Base-by-base conservation (phyloP, 2,797 vertebrate genomes). In the Tenualosa ilisha region DNA sequence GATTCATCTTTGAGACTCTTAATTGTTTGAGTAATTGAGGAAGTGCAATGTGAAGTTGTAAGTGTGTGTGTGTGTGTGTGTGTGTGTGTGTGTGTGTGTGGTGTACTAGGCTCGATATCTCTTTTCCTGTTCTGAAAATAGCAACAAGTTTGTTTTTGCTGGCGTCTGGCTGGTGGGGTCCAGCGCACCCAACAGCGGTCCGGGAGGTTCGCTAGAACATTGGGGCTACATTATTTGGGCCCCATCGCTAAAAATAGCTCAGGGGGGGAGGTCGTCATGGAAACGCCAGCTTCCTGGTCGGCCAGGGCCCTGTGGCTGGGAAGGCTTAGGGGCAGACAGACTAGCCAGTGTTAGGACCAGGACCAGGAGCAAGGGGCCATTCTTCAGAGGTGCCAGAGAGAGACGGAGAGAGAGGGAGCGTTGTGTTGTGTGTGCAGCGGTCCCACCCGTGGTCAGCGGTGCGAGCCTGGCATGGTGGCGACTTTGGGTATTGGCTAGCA, bases 161-260 rank as follows among this genome's bases (percentile, higher is more conserved):
- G 15, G 40, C 11, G 84, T 88, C 88, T 91, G 86, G 86, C 17
- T 12, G 59, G 82, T 53, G 63, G 82, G 31, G 85, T 86, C 83
- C 68, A 84, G 72, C 82, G 75, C 83, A 85, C 75, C 63, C 81
- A 24, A 56, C 82, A 82, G 50, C 37, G 31, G 31, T 72, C 50
- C 63, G 59, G 82, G 81, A 83, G 68, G 85, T 84, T 86, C 84
- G 24, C 83, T 86, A 37, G 81, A 85, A 87, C 65, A 81, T 87
- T 89, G 85, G 85, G 88, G 89, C 90, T 91, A 87, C 92, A 93
- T 93, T 89, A 87, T 92, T 94, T 94, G 68, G 31, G 17, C 37
- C 92, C 89, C 90, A 91, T 92, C 89, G 91, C 89, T 93, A 94
- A 87, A 95, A 96, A 96, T 96, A 95, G 93, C n/a, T 3, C 84